Conservation (phyloP, 30 jellyfish, hydroid and myxozoan genomes). For the Chrysaora quinquecirrha region DNA sequence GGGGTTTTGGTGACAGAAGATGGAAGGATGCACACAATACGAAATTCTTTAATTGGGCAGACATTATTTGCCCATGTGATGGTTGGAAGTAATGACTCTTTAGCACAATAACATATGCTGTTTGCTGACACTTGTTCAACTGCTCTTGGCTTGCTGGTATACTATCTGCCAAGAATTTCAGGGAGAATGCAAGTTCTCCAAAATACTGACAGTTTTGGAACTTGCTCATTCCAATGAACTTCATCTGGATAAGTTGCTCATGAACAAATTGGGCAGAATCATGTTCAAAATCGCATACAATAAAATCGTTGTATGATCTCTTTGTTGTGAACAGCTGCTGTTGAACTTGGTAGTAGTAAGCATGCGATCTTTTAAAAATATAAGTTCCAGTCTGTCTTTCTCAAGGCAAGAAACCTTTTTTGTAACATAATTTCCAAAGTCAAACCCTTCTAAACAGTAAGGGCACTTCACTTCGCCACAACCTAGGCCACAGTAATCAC, state of each 20-base stretch:
- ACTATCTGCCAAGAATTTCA: constrained; percentile 65
- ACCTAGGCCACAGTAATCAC: constrained; percentile 50
- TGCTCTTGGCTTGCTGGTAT: constrained; percentile 43
- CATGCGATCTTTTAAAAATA: background rate
- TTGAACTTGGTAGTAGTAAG: constrained; percentile 59
- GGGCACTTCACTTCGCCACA: constrained; percentile 61
- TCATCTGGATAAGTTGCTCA: constrained; percentile 31
- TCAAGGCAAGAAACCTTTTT: constrained; percentile 11
- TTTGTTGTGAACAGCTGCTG: constrained; percentile 54
- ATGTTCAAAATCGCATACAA: constrained; percentile 47
- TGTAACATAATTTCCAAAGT: constrained; percentile 6
- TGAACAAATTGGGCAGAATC: constrained; percentile 28
- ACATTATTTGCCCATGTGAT: constrained; percentile 32
- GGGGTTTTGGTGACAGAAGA: constrained; percentile 42
- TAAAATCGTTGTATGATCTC: constrained; percentile 19
- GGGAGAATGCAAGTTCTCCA: constrained; percentile 63
- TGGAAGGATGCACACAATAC: constrained; percentile 33
- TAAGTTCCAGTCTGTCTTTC: background rate
- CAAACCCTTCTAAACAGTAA: constrained; percentile 28
- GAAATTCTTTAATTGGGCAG: constrained; percentile 51
- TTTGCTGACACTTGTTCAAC: constrained; percentile 19
- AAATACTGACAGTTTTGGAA: constrained; percentile 48
- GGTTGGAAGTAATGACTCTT: constrained; percentile 12
- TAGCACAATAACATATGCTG: constrained; percentile 37
- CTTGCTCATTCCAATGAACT: constrained; percentile 11